A percentile compares a stretch with the other conserved stretches of the same genome.
Conservation (phyloP, 2,113 vertebrate species). For the Crotophaga sulcirostris region DNA sequence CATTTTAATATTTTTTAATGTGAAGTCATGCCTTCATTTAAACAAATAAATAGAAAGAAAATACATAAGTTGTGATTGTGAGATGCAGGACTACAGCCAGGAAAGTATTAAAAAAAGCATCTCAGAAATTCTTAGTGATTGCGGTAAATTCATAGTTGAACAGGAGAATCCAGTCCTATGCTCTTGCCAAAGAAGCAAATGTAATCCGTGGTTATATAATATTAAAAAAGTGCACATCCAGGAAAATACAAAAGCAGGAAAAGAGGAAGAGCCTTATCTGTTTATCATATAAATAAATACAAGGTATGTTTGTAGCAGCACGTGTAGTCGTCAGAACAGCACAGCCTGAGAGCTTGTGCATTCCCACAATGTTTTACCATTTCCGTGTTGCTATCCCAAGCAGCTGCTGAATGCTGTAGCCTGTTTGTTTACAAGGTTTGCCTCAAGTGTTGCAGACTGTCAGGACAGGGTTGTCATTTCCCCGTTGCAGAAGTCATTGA, state of each 20-base stretch:
- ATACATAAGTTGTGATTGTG: fast-evolving
- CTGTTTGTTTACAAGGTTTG: neutral
- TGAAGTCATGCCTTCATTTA: neutral
- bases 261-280: neutral
- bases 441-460: neutral
- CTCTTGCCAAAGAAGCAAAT: neutral
- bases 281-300: neutral
- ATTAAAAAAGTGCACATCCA: neutral
- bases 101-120: neutral
- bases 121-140: neutral
- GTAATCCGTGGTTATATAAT: neutral
- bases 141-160: neutral
- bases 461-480: neutral
- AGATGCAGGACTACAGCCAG: neutral
- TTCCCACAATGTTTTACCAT: neutral
- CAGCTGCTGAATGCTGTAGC: neutral
- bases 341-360: neutral
- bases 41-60: neutral
- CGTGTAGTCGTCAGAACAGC: neutral
- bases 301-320: neutral
- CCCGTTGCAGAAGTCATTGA: neutral
- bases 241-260: neutral
- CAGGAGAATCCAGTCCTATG: neutral
- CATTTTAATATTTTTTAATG: neutral
- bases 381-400: neutral